A percentile compares a stretch with the other conserved stretches of the same genome.
phyloP scores from a whole-genome alignment of 2,113 vertebrate species.

The Cephalopholis sonnerati region DNA sequence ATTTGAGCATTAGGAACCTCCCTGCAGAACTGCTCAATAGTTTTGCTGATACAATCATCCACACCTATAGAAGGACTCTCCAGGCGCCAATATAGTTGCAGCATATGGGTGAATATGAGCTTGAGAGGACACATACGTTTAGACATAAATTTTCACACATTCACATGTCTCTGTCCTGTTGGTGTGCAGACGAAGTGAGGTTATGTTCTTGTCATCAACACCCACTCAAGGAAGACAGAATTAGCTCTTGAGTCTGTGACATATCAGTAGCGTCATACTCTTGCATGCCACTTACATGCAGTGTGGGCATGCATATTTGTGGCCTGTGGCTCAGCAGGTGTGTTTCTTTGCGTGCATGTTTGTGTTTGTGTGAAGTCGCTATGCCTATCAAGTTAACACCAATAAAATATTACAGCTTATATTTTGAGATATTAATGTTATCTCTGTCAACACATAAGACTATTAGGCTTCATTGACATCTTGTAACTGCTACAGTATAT shows the following conservation, averaged over 20 bases:
- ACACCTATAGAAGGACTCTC: conserved; percentile 7
- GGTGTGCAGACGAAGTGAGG: conserved; percentile 24
- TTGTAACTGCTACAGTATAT: neutral
- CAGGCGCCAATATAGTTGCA: neutral
- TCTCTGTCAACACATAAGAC: conserved; percentile 4
- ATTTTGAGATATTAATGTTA: neutral
- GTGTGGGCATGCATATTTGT: neutral
- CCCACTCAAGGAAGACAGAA: conserved; percentile 34
- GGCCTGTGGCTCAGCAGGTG: conserved; percentile 26
- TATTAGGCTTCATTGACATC: neutral
- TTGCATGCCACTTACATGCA: conserved; percentile 16
- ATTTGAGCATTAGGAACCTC: conserved; percentile 16
- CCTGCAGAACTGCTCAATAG: neutral
- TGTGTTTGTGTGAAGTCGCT: conserved; percentile 18
- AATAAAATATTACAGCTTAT: neutral
- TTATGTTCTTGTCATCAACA: conserved; percentile 38
- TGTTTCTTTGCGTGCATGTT: neutral
- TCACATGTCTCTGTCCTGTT: conserved; percentile 19
- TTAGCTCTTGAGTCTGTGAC: conserved; percentile 54
- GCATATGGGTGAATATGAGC: neutral
- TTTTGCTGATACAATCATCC: conserved; percentile 5
- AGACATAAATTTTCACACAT: conserved; percentile 10
- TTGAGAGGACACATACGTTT: neutral
- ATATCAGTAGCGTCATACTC: conserved; percentile 29
- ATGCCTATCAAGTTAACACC: neutral